Evolutionary conservation across 2,888 invertebrate species (phyloP).

Genomic region (Dione vanillae): DNA sequence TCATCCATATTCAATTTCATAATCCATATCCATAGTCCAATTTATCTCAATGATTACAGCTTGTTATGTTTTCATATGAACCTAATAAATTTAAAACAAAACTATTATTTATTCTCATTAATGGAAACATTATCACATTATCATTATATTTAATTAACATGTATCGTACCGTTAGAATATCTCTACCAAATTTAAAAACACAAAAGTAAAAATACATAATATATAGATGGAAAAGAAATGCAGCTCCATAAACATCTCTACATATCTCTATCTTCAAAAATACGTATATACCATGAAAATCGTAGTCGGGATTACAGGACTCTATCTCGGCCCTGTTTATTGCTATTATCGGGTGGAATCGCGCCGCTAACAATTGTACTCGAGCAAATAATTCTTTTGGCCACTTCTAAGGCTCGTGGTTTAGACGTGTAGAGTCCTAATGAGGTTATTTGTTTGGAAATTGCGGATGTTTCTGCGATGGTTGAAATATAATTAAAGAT

Average conservation of each 20-base stretch:
- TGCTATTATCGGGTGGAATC: conserved; percentile 47
- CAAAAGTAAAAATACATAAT: background rate
- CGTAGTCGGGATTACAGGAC: conserved; percentile 45
- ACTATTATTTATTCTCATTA: no score
- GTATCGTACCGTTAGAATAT: no score
- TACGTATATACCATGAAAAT: conserved; percentile 38
- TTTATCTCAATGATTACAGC: no score
- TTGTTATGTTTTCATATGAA: no score
- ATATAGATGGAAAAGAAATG: background rate
- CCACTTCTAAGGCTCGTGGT: conserved; percentile 21
- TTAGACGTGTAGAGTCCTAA: conserved; percentile 1
- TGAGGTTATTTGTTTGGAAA: background rate
- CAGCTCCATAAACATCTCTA: conserved; percentile 34
- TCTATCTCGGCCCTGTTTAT: conserved; percentile 49
- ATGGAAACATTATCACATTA: no score
- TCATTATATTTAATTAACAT: no score
- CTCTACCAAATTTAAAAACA: background rate
- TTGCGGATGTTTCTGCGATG: background rate
- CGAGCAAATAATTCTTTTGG: conserved; percentile 30
- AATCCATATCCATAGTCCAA: no score
- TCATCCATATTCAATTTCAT: no score
- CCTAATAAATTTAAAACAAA: no score
- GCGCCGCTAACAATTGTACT: conserved; percentile 34
- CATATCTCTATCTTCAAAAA: conserved; percentile 21
- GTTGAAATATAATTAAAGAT: no score